These are phyloP conservation scores for Metallyticus violacea DNA, from an alignment of 2,888 invertebrate genomes.

Conservation along the genomic window DNA sequence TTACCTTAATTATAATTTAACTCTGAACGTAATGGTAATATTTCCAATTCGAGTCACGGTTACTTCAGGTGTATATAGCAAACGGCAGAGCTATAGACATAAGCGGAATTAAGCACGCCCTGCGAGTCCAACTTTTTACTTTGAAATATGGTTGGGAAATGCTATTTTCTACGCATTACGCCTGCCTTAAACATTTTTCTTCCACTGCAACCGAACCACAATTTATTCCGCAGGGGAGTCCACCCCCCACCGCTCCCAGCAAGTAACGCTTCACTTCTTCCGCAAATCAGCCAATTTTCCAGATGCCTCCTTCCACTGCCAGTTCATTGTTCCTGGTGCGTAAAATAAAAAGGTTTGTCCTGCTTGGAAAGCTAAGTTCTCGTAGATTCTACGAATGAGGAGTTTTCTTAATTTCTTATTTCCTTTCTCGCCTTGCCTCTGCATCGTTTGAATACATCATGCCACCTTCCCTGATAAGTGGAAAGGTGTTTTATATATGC, in stretches of 20 bases:
- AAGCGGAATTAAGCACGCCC: too few relatives aligned
- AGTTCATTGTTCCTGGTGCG: constrained; percentile 26
- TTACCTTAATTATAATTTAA: too few relatives aligned
- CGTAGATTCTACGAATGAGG: background rate
- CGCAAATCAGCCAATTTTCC: constrained; percentile 31
- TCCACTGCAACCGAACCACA: background rate
- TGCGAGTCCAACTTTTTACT: background rate
- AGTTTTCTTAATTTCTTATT: background rate
- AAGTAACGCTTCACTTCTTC: constrained; percentile 15
- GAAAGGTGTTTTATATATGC: too few relatives aligned
- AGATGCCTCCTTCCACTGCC: background rate
- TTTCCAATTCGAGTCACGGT: too few relatives aligned
- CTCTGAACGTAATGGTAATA: too few relatives aligned
- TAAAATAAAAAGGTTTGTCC: constrained; percentile 24
- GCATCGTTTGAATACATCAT: background rate
- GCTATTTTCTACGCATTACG: background rate
- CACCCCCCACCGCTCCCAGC: background rate
- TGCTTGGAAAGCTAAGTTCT: background rate
- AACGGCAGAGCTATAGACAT: too few relatives aligned
- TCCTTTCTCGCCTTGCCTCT: background rate
- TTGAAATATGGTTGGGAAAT: background rate
- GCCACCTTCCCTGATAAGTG: too few relatives aligned
- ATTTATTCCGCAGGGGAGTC: background rate
- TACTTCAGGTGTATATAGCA: too few relatives aligned
- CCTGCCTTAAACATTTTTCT: background rate